These are phyloP conservation scores for Cabera pusaria DNA, from an alignment of 2,888 invertebrate genomes.

Conservation along the genomic window DNA sequence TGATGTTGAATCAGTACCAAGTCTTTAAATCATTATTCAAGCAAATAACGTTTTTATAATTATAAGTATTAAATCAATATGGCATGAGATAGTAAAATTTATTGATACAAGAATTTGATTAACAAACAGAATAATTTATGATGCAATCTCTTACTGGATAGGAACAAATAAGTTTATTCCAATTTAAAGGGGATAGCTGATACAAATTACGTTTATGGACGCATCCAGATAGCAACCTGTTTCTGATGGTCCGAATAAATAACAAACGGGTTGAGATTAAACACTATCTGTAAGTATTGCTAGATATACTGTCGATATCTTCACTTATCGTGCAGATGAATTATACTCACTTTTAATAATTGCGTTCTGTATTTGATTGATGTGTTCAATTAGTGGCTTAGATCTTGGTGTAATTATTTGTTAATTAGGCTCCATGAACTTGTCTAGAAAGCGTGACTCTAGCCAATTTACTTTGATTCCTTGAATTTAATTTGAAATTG, in stretches of 20 bases:
- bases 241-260: conserved; percentile 72
- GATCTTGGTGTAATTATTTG: conserved; percentile 27
- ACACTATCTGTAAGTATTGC: conserved; percentile 74
- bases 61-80: conserved; percentile 25
- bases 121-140: conserved; percentile 56
- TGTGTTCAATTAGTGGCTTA: conserved; percentile 30
- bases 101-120: conserved; percentile 48
- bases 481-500: too few relatives aligned
- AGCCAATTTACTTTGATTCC: too few relatives aligned
- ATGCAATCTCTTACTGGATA: conserved; percentile 49
- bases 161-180: conserved; percentile 71
- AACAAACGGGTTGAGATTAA: conserved; percentile 73
- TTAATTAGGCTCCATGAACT: conserved; percentile 21
- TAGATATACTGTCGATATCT: conserved; percentile 67
- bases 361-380: conserved; percentile 44
- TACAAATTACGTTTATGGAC: conserved; percentile 76
- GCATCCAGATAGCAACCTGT: conserved; percentile 68
- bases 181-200: conserved; percentile 65
- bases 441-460: conserved; percentile 1
- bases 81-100: conserved; percentile 44
- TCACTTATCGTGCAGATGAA: conserved; percentile 50
- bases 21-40: conserved; percentile 20
- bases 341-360: conserved; percentile 42
- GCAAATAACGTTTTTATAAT: conserved; percentile 29
- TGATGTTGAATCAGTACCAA: conserved; percentile 15